Base-by-base conservation (phyloP, 2,797 vertebrate genomes). In the Chromobotia macracanthus region DNA sequence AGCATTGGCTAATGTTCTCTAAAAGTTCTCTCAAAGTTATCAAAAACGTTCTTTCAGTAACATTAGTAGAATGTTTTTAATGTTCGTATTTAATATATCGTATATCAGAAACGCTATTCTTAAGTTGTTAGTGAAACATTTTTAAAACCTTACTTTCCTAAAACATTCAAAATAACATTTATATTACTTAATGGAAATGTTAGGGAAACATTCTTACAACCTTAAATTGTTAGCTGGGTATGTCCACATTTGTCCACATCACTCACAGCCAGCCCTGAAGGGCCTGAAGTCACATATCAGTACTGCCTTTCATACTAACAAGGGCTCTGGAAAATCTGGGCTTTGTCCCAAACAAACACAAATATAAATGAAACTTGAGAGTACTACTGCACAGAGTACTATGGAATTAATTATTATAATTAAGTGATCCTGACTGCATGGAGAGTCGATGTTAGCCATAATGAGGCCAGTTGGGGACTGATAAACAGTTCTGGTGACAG, bases 181-280 rank as follows among this genome's bases (percentile, higher is more conserved):
- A 7, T 38, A 9, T 38, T 38, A 6, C 35, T 38, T 38, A 38
- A 38, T 38, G 8, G 35, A 38, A 38, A 38, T 38, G 35, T 38
- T 38, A 38, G 8, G 35, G 35, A 38, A 38, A 38, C 35, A 9
- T 38, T 38, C 35, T 9, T 38, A 38, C 35, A 38, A 38, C 35
- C 35, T 38, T 38, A 38, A 38, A 38, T 38, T 38, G 35, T 38
- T 38, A 38, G 6, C 35, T 8, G 35, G 35, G 35, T 38, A 82
- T 67, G 66, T 31, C 79, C 80, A 67, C 69, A 80, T 86, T 84
- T 64, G 74, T 88, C n/a, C n/a, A 83, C 55, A 80, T 86, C 85
- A 19, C 78, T 77, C 79, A 66, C 44, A 46, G 77, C 58, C 78
- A 79, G 44, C 48, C 75, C 82, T 78, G 53, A 18, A 66, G 81